Evolutionary conservation across 2,113 vertebrate species (phyloP), one percentile per base, ranked within the genome.

Genomic region (Pseudopipra pipra): DNA sequence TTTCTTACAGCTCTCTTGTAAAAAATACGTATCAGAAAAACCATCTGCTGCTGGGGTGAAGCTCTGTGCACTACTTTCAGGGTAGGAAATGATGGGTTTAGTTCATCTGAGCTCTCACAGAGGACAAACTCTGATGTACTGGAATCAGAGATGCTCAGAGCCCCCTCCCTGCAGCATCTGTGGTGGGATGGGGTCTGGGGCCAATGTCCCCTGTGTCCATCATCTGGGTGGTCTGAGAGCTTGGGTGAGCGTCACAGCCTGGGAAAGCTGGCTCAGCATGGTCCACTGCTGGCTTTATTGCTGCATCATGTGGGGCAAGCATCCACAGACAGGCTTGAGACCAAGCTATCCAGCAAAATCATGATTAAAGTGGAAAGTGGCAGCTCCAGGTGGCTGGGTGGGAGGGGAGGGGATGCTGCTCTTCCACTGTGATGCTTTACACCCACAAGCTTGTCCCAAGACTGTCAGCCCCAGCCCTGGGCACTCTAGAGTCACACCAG

Each of bases 281-380:
- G 12, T 2, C 56, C 37, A 1, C 62, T 27, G 11, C 43, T 2
- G 2, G 18, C 43, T 72, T 49, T 33, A 19, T 23, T 22, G 8
- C 37, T 52, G 41, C 11, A 6, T 11, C 18, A 3, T 41, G 35
- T 14, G 23, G 19, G 55, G 49, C 51, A 78, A 71, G 23, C 15
- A 12, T 24, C 55, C 35, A 12, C 0, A 4, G 51, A 37, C 2
- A 1, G n/a, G 37, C 12, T 31, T 39, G 49, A 61, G 81, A 65
- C 30, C 13, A 19, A 65, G 7, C 9, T 16, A 39, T 65, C 7
- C 0, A 3, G 33, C 39, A 81, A 78, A 87, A 28, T 27, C 14
- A 1, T 1, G 9, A 9, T 28, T 35, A 5, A 41, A 46, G 39
- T 5, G n/a, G 46, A 49, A 43, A 71, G 27, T 0, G 3, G 27